A percentile compares a stretch with the other conserved stretches of the same genome.
phyloP scores from a whole-genome alignment of 2,113 vertebrate genomes.

The Caretta caretta region DNA sequence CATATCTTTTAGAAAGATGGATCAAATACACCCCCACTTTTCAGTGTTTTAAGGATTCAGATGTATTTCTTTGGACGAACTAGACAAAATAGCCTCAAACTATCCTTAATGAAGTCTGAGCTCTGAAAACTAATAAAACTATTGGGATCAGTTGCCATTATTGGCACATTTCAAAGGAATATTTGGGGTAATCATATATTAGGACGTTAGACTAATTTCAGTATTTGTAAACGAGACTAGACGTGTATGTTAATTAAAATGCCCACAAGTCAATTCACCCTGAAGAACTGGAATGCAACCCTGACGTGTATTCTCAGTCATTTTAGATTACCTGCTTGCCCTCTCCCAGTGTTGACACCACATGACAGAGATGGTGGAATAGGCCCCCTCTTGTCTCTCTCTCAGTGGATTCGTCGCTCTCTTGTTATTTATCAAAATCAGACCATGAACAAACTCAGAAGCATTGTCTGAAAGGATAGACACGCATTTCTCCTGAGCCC shows the following conservation, averaged over 20 bases:
- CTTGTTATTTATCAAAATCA: not conserved
- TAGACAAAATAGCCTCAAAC: not conserved
- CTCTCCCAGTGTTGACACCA: not conserved
- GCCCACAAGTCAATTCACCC: not conserved
- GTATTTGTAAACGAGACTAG: not conserved
- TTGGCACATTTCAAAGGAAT: not conserved
- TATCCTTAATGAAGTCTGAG: not conserved
- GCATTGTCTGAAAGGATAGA: not conserved
- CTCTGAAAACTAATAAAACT: not conserved
- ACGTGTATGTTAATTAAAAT: not conserved
- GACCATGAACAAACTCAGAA: not conserved
- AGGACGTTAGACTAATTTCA: not conserved
- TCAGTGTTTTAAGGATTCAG: not conserved
- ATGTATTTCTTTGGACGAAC: not conserved
- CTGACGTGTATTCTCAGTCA: not conserved
- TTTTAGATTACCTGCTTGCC: constrained; percentile 2
- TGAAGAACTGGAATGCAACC: not conserved
- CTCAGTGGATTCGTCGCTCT: not conserved
- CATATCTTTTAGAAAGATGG: not conserved
- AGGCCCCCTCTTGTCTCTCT: not conserved
- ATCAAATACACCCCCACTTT: not conserved
- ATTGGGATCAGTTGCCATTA: not conserved
- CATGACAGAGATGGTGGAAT: not conserved
- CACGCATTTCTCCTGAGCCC: constrained; percentile 25
- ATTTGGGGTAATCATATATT: not conserved